phyloP scores from a whole-genome alignment of 2,797 vertebrate species.

The Vireo griseus region DNA sequence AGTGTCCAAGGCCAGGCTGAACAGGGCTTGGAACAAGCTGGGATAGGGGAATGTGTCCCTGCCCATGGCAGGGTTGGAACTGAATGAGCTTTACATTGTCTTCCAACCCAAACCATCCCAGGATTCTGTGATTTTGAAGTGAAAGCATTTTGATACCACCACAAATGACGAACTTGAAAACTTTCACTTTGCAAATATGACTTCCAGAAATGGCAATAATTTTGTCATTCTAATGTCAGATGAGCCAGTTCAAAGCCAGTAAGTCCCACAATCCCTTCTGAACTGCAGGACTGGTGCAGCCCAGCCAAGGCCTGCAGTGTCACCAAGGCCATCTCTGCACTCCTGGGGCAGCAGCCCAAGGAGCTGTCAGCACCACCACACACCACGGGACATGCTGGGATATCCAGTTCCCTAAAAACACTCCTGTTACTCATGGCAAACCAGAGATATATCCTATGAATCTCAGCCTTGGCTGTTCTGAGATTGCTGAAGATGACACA shows the following conservation, averaged over 20 bases:
- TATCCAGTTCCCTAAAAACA: not conserved
- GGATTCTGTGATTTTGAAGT: not conserved
- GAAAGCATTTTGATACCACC: not conserved
- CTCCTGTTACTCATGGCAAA: not conserved
- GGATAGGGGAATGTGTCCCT: not conserved
- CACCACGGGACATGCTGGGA: not conserved
- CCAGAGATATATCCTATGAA: not conserved
- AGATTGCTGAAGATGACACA: not conserved
- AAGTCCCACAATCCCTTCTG: accelerated
- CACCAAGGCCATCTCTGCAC: too few relatives aligned
- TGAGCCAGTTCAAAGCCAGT: not conserved
- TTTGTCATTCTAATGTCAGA: not conserved
- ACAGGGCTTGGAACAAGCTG: accelerated
- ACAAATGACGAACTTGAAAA: not conserved
- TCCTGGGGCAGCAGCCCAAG: not conserved
- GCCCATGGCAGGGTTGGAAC: not conserved
- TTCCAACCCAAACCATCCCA: not conserved
- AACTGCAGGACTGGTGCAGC: not conserved
- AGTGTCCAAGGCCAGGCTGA: accelerated
- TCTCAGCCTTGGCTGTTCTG: not conserved
- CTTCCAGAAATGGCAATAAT: not conserved
- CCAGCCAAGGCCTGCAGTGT: accelerated
- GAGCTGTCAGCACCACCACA: not conserved
- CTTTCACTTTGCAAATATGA: not conserved
- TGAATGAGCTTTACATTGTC: too few relatives aligned